phyloP scores from a whole-genome alignment of 2,888 invertebrate species.

The Tetragonisca angustula region DNA sequence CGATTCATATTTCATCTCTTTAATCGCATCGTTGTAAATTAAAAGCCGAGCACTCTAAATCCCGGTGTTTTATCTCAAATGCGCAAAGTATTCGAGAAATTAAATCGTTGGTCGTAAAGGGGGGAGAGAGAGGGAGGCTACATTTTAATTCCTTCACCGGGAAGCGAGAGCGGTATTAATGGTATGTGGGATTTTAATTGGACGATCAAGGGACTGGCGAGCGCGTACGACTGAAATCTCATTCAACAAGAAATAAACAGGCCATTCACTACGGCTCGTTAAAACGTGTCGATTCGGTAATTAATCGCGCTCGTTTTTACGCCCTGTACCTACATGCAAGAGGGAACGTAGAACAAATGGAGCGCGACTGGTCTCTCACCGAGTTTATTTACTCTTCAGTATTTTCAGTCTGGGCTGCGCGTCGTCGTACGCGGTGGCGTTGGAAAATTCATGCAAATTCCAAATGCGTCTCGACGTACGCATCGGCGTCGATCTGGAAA shows the following conservation, averaged over 20 bases:
- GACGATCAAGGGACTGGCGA: background rate
- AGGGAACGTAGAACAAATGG: background rate
- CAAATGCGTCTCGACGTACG: background rate
- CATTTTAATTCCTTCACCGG: background rate
- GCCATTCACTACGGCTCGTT: background rate
- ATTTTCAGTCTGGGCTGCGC: background rate
- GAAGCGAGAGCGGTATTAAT: background rate
- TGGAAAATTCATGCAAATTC: constrained; percentile 1
- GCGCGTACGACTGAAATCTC: background rate
- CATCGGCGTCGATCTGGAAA: background rate
- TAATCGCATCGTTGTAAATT: background rate
- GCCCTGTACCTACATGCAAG: background rate
- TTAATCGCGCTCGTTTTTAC: constrained; percentile 18
- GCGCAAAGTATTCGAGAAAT: background rate
- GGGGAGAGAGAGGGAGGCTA: background rate
- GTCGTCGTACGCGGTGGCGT: background rate
- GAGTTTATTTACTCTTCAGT: constrained; percentile 21
- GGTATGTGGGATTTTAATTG: constrained; percentile 34
- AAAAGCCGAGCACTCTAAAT: background rate
- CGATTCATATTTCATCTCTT: background rate
- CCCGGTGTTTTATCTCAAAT: background rate
- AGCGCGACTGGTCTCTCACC: background rate
- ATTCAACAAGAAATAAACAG: background rate
- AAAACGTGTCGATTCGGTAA: constrained; percentile 5
- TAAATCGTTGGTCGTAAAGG: background rate